These are phyloP conservation scores for Drosophila atroscutellata DNA, from an alignment of 2,888 invertebrate species.

Conservation along the genomic window DNA sequence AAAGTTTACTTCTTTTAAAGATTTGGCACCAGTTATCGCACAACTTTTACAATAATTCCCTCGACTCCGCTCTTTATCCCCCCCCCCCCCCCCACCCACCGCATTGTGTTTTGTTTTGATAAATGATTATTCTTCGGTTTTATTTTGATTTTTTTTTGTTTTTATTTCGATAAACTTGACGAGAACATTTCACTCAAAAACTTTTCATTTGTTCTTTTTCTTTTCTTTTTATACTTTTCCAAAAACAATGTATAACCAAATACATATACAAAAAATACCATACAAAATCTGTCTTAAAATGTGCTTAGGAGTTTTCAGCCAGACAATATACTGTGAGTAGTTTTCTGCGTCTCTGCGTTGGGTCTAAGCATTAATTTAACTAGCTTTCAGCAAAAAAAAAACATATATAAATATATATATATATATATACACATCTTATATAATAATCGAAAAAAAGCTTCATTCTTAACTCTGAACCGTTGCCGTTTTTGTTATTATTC, in stretches of 20 bases:
- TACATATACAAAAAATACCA: constrained; percentile 49
- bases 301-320: constrained; percentile 84
- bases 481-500: constrained; percentile 17
- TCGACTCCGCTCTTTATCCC: background rate
- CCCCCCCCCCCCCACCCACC: background rate
- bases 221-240: constrained; percentile 69
- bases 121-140: constrained; percentile 19
- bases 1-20: background rate
- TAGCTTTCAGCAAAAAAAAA: constrained; percentile 26
- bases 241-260: constrained; percentile 28
- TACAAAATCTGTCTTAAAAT: constrained; percentile 69
- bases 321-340: constrained; percentile 85
- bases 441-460: constrained; percentile 6
- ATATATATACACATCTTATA: constrained; percentile 6
- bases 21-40: constrained; percentile 23
- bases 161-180: constrained; percentile 31
- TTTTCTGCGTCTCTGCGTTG: constrained; percentile 35
- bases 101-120: constrained; percentile 32
- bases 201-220: constrained; percentile 70
- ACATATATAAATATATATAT: background rate
- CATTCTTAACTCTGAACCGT: constrained; percentile 15
- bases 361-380: constrained; percentile 37
- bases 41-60: background rate
- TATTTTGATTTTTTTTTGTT: constrained; percentile 23
- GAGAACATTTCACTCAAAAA: constrained; percentile 56